Evolutionary conservation across 2,797 vertebrate genomes (phyloP).

Genomic region (Anabas testudineus): DNA sequence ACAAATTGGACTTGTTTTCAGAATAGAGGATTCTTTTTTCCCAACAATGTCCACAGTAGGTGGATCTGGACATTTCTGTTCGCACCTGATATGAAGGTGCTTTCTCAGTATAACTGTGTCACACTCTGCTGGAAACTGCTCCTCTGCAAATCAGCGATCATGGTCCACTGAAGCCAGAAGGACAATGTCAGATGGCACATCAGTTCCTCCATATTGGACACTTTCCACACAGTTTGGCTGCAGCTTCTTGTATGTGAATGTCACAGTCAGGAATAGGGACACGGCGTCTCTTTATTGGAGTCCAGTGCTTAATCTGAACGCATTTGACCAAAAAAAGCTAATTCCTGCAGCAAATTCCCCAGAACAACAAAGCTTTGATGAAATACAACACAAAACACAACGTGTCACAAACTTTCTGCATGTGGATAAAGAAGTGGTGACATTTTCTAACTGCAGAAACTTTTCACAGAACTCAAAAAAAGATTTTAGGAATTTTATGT

Average conservation of each 20-base stretch:
- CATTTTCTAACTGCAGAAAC: background rate
- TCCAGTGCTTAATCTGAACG: slow-evolving; percentile 2
- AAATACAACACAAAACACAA: background rate
- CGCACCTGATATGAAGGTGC: slow-evolving; percentile 19
- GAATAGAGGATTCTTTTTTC: no score
- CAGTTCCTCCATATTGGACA: slow-evolving; percentile 37
- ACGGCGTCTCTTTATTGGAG: background rate
- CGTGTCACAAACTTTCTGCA: slow-evolving; percentile 13
- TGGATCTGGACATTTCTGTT: slow-evolving; percentile 1
- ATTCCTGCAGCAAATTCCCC: slow-evolving; percentile 26
- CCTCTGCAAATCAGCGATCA: slow-evolving; percentile 44
- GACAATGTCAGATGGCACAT: slow-evolving; percentile 52
- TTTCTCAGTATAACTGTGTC: slow-evolving; percentile 18
- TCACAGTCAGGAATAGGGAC: slow-evolving; percentile 22
- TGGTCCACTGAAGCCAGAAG: slow-evolving; percentile 64
- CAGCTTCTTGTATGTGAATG: slow-evolving; percentile 28
- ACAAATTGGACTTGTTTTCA: no score
- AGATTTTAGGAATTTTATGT: background rate
- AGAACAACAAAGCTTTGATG: slow-evolving; percentile 1
- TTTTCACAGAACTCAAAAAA: background rate
- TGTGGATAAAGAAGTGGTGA: background rate
- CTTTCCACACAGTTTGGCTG: slow-evolving; percentile 54
- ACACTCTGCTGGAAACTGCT: slow-evolving; percentile 38
- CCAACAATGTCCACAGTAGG: background rate
- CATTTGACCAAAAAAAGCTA: slow-evolving; percentile 21